phyloP scores from a whole-genome alignment of 2,888 invertebrate genomes.

The Pseudococcus jackbeardsleyi region DNA sequence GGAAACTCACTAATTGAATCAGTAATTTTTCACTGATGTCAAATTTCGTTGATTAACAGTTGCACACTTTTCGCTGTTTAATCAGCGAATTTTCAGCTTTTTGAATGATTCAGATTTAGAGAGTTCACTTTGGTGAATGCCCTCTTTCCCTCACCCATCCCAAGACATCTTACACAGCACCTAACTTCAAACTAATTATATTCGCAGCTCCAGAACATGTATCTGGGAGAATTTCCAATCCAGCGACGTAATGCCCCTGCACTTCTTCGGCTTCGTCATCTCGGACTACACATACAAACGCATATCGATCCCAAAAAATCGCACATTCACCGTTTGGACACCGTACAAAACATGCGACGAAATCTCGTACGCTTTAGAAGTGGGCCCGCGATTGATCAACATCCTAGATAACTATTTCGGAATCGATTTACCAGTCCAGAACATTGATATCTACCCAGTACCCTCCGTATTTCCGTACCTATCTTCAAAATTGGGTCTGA shows the following conservation, averaged over 20 bases:
- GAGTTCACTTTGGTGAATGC: too few relatives aligned
- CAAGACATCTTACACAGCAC: too few relatives aligned
- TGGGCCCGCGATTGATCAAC: not conserved
- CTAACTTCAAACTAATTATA: not conserved
- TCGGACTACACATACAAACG: constrained; percentile 29
- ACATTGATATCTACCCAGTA: constrained; percentile 49
- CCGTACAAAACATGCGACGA: not conserved
- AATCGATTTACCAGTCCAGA: constrained; percentile 18
- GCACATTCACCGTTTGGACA: constrained; percentile 45
- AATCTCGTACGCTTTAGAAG: constrained; percentile 43
- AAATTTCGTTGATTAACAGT: too few relatives aligned
- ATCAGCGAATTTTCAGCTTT: too few relatives aligned
- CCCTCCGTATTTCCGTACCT: constrained; percentile 53
- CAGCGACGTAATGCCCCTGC: constrained; percentile 11
- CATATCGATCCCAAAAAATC: not conserved
- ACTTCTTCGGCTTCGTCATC: constrained; percentile 59
- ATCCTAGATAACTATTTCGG: constrained; percentile 54
- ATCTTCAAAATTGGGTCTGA: constrained; percentile 54
- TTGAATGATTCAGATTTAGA: too few relatives aligned
- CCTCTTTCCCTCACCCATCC: too few relatives aligned
- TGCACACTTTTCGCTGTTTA: too few relatives aligned
- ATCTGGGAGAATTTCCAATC: constrained; percentile 59
- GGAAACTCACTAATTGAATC: too few relatives aligned
- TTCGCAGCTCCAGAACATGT: constrained; percentile 27
- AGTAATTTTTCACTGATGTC: too few relatives aligned